Evolutionary conservation across 2,888 invertebrate species (phyloP), one percentile per base, ranked within the genome.

Genomic region (Leptura quadrifasciata): DNA sequence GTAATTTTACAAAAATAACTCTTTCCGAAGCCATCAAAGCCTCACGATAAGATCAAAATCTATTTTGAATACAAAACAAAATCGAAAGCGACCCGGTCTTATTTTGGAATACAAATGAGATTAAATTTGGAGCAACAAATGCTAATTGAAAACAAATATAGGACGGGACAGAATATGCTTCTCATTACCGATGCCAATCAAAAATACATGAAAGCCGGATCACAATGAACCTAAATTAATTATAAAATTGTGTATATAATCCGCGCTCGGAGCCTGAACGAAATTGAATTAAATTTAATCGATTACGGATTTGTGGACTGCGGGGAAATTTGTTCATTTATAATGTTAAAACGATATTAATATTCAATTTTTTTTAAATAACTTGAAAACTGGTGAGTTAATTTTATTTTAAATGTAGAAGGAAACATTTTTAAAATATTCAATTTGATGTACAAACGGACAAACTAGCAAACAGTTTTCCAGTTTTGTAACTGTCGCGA

Each of bases 191-290:
- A n/a, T 12, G 5, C 47, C 47, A n/a, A 47, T 47, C 47, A 47
- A 47, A 47, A 47, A 47, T 47, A 47, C 47, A 47, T 47, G 47
- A 47, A 47, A 47, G 47, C 47, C n/a, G 47, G 47, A 47, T 47
- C 17, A 47, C 47, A 47, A 47, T 47, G 47, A 6, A n/a, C 47
- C 47, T n/a, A 47, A 47, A 47, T 47, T 6, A 47, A 47, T 47
- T 47, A n/a, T 47, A 47, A 47, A 47, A 47, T 47, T 47, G n/a
- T 47, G 47, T 47, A 47, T 12, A 47, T 47, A 47, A 47, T 47
- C 47, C 47, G 4, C n/a, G 47, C n/a, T 47, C 15, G n/a, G 47
- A 6, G 12, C 39, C 17, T 47, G 47, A 47, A 47, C 47, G n/a
- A 47, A 47, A 47, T 47, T 47, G 15, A 47, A 47, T 47, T 47